Percentiles rank a stretch among this genome's conserved stretches.
These are phyloP conservation scores for Opisthocomus hoazin DNA, from an alignment of 2,113 vertebrate species.

Conservation along the genomic window DNA sequence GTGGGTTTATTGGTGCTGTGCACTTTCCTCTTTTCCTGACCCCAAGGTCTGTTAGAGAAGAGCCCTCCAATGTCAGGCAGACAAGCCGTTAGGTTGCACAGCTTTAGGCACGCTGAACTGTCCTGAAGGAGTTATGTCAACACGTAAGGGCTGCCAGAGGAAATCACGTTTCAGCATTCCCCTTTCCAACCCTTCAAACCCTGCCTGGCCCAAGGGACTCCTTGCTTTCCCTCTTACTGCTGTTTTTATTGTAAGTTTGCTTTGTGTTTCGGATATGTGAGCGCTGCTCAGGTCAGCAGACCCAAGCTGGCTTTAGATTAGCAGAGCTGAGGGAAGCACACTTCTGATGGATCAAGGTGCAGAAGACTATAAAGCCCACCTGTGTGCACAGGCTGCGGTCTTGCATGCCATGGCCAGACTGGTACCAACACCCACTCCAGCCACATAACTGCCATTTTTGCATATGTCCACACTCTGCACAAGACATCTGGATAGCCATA, in stretches of 20 bases:
- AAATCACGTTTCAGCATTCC: not conserved
- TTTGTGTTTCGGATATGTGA: not conserved
- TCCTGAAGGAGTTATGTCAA: not conserved
- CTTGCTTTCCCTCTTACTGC: not conserved
- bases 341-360: too few species aligned
- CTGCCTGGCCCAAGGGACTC: not conserved
- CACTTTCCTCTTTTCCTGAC: not conserved
- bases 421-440: not conserved
- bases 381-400: fast-evolving
- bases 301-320: not conserved
- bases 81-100: not conserved
- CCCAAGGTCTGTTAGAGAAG: not conserved
- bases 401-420: not conserved
- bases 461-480: too few species aligned
- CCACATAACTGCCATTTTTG: not conserved
- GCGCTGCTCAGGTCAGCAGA: not conserved
- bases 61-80: not conserved
- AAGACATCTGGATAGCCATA: not conserved
- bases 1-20: fast-evolving
- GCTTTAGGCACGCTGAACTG: not conserved
- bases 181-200: not conserved
- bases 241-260: not conserved
- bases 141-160: not conserved
- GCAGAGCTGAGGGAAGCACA: not conserved
- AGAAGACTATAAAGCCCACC: not conserved